Conservation (phyloP, 2,797 vertebrate species). For the Sitta carolinensis region DNA sequence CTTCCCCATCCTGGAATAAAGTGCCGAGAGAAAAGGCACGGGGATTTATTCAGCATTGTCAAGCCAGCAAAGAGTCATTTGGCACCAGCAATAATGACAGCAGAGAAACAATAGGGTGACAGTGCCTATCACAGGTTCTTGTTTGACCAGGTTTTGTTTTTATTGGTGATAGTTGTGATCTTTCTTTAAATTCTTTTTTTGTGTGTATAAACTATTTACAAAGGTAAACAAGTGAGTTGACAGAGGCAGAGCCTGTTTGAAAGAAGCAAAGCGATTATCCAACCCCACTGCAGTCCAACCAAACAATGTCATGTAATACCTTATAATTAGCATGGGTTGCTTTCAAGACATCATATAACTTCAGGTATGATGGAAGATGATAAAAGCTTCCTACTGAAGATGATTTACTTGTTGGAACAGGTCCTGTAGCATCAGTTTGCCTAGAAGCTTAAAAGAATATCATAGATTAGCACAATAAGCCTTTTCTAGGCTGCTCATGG, state of each 20-base stretch:
- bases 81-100: neutral
- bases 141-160: neutral
- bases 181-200: neutral
- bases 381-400: constrained; percentile 92
- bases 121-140: neutral
- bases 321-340: constrained; percentile 97
- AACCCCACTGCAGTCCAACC: neutral
- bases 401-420: constrained; percentile 86
- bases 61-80: neutral
- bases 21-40: fast-evolving
- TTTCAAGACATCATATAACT: constrained; percentile 95
- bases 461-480: neutral
- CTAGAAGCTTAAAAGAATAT: constrained; percentile 78
- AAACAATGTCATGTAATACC: constrained; percentile 70
- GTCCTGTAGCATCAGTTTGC: constrained; percentile 82
- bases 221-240: neutral
- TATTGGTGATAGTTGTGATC: neutral
- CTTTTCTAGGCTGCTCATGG: neutral
- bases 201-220: neutral
- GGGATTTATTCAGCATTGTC: neutral
- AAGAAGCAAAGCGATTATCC: neutral
- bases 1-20: neutral
- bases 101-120: neutral
- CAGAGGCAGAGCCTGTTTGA: neutral
- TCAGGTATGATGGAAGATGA: constrained; percentile 94